Base-by-base conservation (phyloP, 2,113 vertebrate genomes). In the Morone saxatilis region DNA sequence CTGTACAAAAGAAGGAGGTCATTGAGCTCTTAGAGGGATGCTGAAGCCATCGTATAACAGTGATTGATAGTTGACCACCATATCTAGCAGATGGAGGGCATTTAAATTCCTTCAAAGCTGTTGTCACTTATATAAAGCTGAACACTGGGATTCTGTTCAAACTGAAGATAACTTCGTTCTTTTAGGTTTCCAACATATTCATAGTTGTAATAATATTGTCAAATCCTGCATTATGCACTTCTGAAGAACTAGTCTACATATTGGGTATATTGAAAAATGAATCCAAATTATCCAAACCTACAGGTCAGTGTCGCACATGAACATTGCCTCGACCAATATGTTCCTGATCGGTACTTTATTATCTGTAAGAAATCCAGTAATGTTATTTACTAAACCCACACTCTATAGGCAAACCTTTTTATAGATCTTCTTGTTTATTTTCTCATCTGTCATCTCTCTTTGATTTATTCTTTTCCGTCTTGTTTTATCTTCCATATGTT, bases 1-100 rank as follows among this genome's bases (percentile, higher is more conserved):
- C 0, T 40, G 13, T 20, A 86, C 73, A 89, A 87, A 66, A 36
- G 65, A 90, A 88, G 17, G 63, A 86, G 87, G 80, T 91, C 78
- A 85, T 11, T 31, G 31, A 31, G 76, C 38, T 20, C 38, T 5
- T 38, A 40, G n/a, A 56, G 22, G n/a, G 31, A 75, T 47, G 43
- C 62, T 67, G n/a, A 45, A 19, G 60, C 36, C 38, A 9, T 22
- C 31, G 7, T 16, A 5, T 25, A 9, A n/a, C 47, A 31, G 31
- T 3, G 8, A 80, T 5, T 7, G 13, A 31, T 59, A 3, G 45
- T 47, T 31, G 31, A 31, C 1, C 31, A 31, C 31, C 31, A 31
- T 31, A 31, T 31, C 31, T 31, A 31, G 31, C 31, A 31, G 31
- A 31, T 31, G 31, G 31, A 31, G 31, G 31, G 31, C 31, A 31